Conservation (phyloP, 2,888 invertebrate genomes). For the Pammene aurita region DNA sequence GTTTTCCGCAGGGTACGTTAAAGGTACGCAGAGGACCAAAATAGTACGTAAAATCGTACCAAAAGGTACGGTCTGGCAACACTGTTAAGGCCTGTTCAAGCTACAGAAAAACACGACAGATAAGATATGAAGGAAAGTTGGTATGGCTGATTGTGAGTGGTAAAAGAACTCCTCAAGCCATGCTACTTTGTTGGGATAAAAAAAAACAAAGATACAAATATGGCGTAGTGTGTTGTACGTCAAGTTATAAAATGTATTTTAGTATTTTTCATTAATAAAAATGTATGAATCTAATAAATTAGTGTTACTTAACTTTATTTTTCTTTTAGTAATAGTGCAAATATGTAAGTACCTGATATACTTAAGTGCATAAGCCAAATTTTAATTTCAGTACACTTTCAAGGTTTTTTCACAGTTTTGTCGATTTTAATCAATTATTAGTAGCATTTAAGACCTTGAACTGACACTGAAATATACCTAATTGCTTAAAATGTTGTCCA, state of each 20-base stretch:
- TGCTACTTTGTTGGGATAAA: conserved; percentile 5
- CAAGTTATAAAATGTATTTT: conserved; percentile 49
- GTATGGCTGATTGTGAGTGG: conserved; percentile 7
- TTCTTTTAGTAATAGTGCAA: conserved; percentile 57
- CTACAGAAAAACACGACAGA: conserved; percentile 12
- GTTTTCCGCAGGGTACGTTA: too few species aligned
- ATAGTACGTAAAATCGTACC: too few species aligned
- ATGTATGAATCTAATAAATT: conserved; percentile 66
- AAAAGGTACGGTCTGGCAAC: too few species aligned
- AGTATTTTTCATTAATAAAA: conserved; percentile 63
- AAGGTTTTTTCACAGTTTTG: conserved; percentile 36
- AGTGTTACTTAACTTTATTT: conserved; percentile 61
- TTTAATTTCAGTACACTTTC: conserved; percentile 42
- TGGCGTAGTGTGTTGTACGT: conserved; percentile 73
- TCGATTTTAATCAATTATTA: conserved; percentile 38
- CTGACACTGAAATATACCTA: conserved; percentile 8
- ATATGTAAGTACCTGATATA: conserved; percentile 64
- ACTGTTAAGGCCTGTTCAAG: conserved; percentile 19
- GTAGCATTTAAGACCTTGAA: conserved; percentile 24
- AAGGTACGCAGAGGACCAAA: too few species aligned
- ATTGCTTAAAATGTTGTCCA: conserved; percentile 13
- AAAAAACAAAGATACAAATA: conserved; percentile 62
- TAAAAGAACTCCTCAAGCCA: neutral
- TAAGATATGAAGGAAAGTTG: neutral
- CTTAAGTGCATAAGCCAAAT: conserved; percentile 26